A percentile compares a stretch with the other conserved stretches of the same genome.
Evolutionary conservation across 1,140 invertebrate genomes (phyloP).

Genomic region (Arion vulgaris): DNA sequence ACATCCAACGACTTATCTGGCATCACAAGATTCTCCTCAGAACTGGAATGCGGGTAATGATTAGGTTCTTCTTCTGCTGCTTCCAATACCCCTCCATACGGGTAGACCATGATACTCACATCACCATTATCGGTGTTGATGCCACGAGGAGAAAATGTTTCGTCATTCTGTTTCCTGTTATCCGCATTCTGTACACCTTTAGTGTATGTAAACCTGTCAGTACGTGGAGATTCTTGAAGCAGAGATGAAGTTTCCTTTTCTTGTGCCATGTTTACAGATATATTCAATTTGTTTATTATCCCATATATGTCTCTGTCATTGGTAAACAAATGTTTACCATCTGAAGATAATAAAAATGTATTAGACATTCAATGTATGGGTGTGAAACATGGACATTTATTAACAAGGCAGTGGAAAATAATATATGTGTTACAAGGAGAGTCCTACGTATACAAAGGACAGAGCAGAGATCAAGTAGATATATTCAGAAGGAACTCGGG

Average conservation of each 20-base stretch:
- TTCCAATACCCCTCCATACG: neutral
- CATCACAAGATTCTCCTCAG: neutral
- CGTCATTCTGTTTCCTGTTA: neutral
- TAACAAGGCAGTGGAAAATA: too few relatives aligned
- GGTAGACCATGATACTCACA: slow-evolving; percentile 5
- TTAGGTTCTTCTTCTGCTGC: neutral
- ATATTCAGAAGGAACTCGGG: too few relatives aligned
- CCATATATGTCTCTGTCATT: too few relatives aligned
- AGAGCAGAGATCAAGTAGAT: too few relatives aligned
- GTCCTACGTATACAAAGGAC: too few relatives aligned
- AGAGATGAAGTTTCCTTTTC: slow-evolving; percentile 14
- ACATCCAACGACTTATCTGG: slow-evolving; percentile 4
- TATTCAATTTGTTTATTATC: too few relatives aligned
- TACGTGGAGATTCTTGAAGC: neutral
- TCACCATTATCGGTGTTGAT: neutral
- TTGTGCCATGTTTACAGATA: neutral
- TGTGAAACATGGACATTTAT: too few relatives aligned
- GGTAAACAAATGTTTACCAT: too few relatives aligned
- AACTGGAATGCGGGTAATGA: neutral
- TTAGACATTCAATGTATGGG: too few relatives aligned
- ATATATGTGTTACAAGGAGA: too few relatives aligned
- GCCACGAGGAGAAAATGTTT: neutral
- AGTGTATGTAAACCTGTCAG: neutral
- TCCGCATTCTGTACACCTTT: neutral
- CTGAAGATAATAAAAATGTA: too few relatives aligned